Percentiles rank a stretch among this genome's conserved stretches.
Evolutionary conservation across 2,888 invertebrate species (phyloP).

Genomic region (Phanerotoma sp.): DNA sequence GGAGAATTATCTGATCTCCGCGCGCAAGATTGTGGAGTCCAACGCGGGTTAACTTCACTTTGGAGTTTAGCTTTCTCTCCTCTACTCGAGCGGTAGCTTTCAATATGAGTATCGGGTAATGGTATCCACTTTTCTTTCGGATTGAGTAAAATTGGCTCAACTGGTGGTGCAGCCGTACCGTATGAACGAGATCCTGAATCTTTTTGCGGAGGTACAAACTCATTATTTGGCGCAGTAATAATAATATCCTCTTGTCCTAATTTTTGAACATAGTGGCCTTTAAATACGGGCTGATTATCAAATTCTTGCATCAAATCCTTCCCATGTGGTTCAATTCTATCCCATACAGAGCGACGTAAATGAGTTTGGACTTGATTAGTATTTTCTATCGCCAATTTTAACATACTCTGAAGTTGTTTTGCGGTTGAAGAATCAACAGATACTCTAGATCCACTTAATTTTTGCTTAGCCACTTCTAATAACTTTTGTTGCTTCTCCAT

Average conservation of each 20-base stretch:
- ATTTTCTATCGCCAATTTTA: conserved; percentile 51
- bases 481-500: conserved; percentile 49
- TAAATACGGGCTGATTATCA: conserved; percentile 16
- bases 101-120: neutral
- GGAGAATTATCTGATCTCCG: neutral
- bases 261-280: conserved; percentile 47
- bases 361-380: conserved; percentile 52
- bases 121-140: conserved; percentile 24
- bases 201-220: conserved; percentile 32
- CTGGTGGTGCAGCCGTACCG: conserved; percentile 24
- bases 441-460: conserved; percentile 40
- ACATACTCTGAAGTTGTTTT: conserved; percentile 50
- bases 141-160: conserved; percentile 35
- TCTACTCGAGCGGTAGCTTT: neutral
- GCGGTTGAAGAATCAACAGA: conserved; percentile 47
- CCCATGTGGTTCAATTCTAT: conserved; percentile 51
- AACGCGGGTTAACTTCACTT: too few species aligned
- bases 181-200: conserved; percentile 12
- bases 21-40: too few species aligned
- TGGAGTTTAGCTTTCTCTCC: neutral
- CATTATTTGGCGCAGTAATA: conserved; percentile 44
- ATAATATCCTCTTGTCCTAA: conserved; percentile 43
- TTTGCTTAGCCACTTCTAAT: conserved; percentile 48
- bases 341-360: conserved; percentile 54
- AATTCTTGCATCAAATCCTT: conserved; percentile 19